Evolutionary conservation across 2,888 invertebrate species (phyloP).

Genomic region (Caenorhabditis sp.): DNA sequence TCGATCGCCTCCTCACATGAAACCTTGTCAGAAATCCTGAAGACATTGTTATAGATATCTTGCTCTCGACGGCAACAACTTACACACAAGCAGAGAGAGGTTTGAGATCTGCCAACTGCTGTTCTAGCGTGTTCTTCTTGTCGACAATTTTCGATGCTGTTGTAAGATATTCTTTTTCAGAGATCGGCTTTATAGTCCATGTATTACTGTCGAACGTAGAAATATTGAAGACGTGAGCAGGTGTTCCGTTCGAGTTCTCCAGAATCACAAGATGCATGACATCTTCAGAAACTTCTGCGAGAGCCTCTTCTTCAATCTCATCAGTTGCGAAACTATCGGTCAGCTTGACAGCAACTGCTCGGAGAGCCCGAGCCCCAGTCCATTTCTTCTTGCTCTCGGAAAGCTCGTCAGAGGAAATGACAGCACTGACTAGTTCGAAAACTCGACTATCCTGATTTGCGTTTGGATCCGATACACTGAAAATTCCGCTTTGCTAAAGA

Average conservation of each 20-base stretch:
- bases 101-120: constrained; percentile 19
- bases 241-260: constrained; percentile 10
- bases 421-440: constrained; percentile 21
- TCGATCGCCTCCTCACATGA: constrained; percentile 49
- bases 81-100: constrained; percentile 51
- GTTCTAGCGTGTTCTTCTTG: constrained; percentile 9
- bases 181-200: not conserved
- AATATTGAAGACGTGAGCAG: constrained; percentile 31
- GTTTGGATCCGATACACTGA: not conserved
- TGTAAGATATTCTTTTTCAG: not conserved
- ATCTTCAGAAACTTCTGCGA: constrained; percentile 23
- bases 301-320: not conserved
- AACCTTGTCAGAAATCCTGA: constrained; percentile 34
- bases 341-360: constrained; percentile 31
- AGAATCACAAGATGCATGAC: constrained; percentile 52
- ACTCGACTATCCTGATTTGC: constrained; percentile 36
- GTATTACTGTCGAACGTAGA: constrained; percentile 31
- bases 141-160: not conserved
- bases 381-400: not conserved
- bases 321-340: not conserved
- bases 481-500: not conserved
- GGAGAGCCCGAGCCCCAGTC: constrained; percentile 42
- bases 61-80: constrained; percentile 1
- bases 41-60: not conserved
- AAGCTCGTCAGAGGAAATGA: constrained; percentile 31